Evolutionary conservation across 2,113 vertebrate genomes (phyloP), one percentile per base, ranked within the genome.

Genomic region (Mus spicilegus): DNA sequence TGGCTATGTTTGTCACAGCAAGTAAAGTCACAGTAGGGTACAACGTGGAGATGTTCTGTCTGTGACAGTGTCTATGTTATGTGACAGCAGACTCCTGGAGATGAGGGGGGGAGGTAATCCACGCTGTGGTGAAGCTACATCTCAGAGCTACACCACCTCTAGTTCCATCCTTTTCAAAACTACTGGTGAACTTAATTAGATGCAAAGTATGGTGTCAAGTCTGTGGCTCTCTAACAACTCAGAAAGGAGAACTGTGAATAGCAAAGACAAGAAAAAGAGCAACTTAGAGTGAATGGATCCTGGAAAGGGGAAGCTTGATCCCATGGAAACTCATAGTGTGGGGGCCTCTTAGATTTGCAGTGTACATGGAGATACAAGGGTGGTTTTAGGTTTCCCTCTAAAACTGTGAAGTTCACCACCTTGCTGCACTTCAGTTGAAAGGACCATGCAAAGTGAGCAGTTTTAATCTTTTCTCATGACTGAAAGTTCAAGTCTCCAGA

Each of bases 141-240:
- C 39, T 91, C 36, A 30, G 6, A 72, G 30, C 28, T 4, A 58
- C 2, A 54, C 56, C 24, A 51, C 16, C 30, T 70, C 39, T 82
- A 19, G 30, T 69, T 77, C 1, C 0, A 30, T 70, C 24, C 28
- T 88, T 97, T 95, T 92, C 81, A 72, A 85, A 85, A 75, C 73
- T 73, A 75, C 70, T 78, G 92, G 46, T 67, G 28, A 4, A 33
- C 86, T 94, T 94, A 72, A 90, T 70, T 90, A 58, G 81, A 49
- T 49, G 49, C 72, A 92, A 67, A 80, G 69, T 49, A 67, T 69
- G 86, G 87, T 42, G 19, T 42, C 70, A 7, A 73, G 63, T 69
- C 46, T 13, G 1, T 49, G 49, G 54, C 36, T 87, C 82, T 86
- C 72, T 16, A 63, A 76, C 81, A 72, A 39, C n/a, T 49, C 28